Conservation (phyloP, 2,113 vertebrate species). For the Rhynchomys soricoides region DNA sequence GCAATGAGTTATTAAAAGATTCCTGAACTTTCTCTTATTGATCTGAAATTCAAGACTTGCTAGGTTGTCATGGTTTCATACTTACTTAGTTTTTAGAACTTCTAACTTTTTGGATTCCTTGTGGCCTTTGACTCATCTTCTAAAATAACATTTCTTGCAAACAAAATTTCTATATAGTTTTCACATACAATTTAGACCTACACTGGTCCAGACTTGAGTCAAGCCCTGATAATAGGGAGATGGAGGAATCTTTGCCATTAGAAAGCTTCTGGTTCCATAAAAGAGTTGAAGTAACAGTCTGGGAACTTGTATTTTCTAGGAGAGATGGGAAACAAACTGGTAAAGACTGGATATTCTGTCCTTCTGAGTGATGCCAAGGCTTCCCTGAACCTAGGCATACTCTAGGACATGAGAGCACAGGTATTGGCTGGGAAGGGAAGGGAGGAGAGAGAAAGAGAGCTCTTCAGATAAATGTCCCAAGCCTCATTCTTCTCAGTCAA, state of each 20-base stretch:
- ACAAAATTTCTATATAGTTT: not conserved
- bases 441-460: not conserved
- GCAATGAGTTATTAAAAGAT: conserved; percentile 21
- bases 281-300: not conserved
- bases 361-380: not conserved
- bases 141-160: not conserved
- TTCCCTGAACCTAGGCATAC: not conserved
- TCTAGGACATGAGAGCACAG: not conserved
- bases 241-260: not conserved
- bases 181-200: not conserved
- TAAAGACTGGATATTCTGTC: not conserved
- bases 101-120: not conserved
- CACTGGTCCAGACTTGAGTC: not conserved
- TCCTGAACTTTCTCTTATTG: conserved; percentile 31
- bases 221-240: not conserved
- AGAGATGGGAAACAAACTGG: not conserved
- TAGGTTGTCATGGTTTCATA: not conserved
- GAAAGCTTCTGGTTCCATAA: not conserved
- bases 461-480: not conserved
- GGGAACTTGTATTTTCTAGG: not conserved
- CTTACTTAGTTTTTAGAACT: not conserved
- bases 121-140: not conserved
- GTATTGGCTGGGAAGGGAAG: not conserved
- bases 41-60: conserved; percentile 36
- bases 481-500: not conserved